These are phyloP conservation scores for Sturnus vulgaris DNA, from an alignment of 2,113 vertebrate genomes.

Conservation along the genomic window DNA sequence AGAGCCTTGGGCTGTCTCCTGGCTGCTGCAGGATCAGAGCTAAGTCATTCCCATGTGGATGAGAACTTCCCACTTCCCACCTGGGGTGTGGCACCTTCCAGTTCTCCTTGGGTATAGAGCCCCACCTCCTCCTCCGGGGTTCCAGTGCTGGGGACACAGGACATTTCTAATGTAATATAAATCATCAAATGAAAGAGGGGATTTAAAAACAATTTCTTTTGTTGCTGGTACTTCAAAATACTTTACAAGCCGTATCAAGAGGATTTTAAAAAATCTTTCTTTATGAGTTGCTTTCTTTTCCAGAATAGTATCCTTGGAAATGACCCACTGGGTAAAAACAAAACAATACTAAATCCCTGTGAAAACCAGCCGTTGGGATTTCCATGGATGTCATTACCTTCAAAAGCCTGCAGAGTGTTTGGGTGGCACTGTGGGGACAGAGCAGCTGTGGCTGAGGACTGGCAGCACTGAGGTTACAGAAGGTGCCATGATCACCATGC, in stretches of 20 bases:
- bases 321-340: constrained; percentile 45
- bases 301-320: constrained; percentile 59
- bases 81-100: accelerated
- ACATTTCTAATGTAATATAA: not conserved
- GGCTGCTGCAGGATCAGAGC: not conserved
- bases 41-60: accelerated
- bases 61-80: not conserved
- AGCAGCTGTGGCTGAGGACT: not conserved
- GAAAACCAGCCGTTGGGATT: not conserved
- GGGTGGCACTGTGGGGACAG: not conserved
- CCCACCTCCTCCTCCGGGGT: not conserved
- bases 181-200: not conserved
- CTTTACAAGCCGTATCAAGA: constrained; percentile 1
- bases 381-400: not conserved
- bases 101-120: not conserved
- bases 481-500: not conserved
- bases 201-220: constrained; percentile 32
- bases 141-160: accelerated
- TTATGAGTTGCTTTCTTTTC: constrained; percentile 37
- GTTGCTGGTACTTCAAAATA: constrained; percentile 19
- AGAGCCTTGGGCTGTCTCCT: not conserved
- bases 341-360: constrained; percentile 6
- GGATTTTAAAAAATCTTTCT: constrained; percentile 21
- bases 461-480: not conserved
- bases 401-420: not conserved